Evolutionary conservation across 2,888 invertebrate genomes (phyloP).

Genomic region (Luffia ferchaultella): DNA sequence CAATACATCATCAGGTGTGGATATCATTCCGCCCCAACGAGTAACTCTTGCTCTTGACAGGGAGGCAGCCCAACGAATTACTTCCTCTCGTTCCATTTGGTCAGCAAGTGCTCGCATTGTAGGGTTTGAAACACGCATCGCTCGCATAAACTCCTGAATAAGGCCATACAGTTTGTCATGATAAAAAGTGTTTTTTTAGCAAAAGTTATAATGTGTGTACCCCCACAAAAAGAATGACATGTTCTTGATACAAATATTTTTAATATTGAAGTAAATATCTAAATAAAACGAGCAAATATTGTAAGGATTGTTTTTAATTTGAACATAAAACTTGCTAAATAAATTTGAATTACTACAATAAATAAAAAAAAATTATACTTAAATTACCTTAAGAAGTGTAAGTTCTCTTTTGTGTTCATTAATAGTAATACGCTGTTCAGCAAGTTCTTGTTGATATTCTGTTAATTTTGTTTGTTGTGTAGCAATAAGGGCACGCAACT

Average conservation of each 20-base stretch:
- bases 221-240: no score
- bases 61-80: conserved; percentile 87
- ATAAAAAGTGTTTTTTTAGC: not conserved
- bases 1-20: conserved; percentile 93
- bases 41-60: conserved; percentile 88
- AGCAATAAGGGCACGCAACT: conserved; percentile 83
- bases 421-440: conserved; percentile 86
- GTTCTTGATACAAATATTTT: no score
- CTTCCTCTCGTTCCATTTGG: conserved; percentile 94
- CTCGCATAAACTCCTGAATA: conserved; percentile 87
- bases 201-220: no score
- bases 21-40: conserved; percentile 98
- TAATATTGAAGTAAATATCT: no score
- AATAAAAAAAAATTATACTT: conserved; percentile 1
- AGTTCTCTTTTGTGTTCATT: conserved; percentile 91
- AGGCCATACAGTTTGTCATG: not conserved
- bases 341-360: not conserved
- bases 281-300: no score
- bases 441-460: conserved; percentile 86
- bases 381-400: conserved; percentile 79
- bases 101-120: conserved; percentile 92
- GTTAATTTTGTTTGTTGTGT: conserved; percentile 87
- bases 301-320: no score
- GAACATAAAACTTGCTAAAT: not conserved
- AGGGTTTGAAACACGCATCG: conserved; percentile 91